phyloP scores from a whole-genome alignment of 2,888 invertebrate species.

The Abrostola triplasia region DNA sequence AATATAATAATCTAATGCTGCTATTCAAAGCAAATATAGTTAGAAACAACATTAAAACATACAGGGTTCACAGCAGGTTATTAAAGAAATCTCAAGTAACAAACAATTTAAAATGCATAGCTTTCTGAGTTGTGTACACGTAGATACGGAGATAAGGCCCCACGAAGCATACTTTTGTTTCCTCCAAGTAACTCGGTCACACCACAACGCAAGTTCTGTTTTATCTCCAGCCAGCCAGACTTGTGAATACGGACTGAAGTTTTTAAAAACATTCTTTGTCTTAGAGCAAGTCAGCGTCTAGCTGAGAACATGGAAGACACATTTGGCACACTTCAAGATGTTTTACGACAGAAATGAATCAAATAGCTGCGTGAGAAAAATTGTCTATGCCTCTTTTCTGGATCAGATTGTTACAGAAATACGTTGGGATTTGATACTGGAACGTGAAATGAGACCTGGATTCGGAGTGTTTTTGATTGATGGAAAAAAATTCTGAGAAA shows the following conservation, averaged over 20 bases:
- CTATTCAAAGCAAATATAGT: too few species aligned
- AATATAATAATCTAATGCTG: too few species aligned
- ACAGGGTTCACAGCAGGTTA: too few species aligned
- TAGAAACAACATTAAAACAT: too few species aligned
- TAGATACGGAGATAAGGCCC: slow-evolving; percentile 46
- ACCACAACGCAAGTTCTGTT: slow-evolving; percentile 58
- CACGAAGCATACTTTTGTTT: slow-evolving; percentile 47
- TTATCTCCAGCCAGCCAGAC: slow-evolving; percentile 50
- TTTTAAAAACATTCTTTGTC: slow-evolving; percentile 50
- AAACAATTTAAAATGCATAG: slow-evolving; percentile 39
- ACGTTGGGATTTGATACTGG: slow-evolving; percentile 16
- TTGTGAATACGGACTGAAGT: slow-evolving; percentile 44
- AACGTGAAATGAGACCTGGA: slow-evolving; percentile 2
- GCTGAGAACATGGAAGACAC: slow-evolving; percentile 16
- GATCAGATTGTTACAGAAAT: slow-evolving; percentile 8
- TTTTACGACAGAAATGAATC: slow-evolving; percentile 39
- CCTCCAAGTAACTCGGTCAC: slow-evolving; percentile 63
- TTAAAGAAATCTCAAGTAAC: background rate
- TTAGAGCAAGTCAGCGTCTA: slow-evolving; percentile 26
- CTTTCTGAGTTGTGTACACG: slow-evolving; percentile 32
- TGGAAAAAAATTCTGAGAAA: slow-evolving; percentile 4
- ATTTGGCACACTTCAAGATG: slow-evolving; percentile 20
- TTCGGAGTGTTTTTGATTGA: slow-evolving; percentile 7
- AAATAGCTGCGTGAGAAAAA: slow-evolving; percentile 27
- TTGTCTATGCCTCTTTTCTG: slow-evolving; percentile 10